Evolutionary conservation across 2,888 invertebrate species (phyloP).

Genomic region (Aleiodes testaceus): DNA sequence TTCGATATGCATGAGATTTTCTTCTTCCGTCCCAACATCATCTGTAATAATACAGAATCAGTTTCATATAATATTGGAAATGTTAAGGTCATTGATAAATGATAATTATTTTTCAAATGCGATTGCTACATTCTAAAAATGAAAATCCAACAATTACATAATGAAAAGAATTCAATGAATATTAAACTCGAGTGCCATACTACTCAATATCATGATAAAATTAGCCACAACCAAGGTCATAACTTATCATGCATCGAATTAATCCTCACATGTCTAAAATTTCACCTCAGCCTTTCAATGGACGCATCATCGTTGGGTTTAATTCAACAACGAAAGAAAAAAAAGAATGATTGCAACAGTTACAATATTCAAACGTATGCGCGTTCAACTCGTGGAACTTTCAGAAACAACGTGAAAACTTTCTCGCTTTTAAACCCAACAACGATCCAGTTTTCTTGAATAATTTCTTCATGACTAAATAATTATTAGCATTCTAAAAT

Average conservation of each 20-base stretch:
- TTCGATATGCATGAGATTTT: too few species aligned
- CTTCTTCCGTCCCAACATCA: too few species aligned
- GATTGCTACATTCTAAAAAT: neutral
- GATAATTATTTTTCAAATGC: too few species aligned
- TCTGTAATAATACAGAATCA: too few species aligned
- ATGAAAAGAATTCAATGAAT: conserved; percentile 12
- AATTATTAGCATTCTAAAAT: conserved; percentile 14
- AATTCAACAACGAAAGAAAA: too few species aligned
- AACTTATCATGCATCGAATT: conserved; percentile 20
- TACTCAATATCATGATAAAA: conserved; percentile 6
- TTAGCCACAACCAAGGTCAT: conserved; percentile 18
- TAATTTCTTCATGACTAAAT: conserved; percentile 56
- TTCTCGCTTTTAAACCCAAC: conserved; percentile 60
- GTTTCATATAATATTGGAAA: too few species aligned
- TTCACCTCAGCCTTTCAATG: too few species aligned
- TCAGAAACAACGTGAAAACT: conserved; percentile 67
- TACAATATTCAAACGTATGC: conserved; percentile 37
- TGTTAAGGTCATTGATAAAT: too few species aligned
- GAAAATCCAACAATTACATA: neutral
- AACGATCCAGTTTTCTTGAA: conserved; percentile 69
- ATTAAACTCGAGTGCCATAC: conserved; percentile 7
- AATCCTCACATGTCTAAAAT: neutral
- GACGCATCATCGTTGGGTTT: too few species aligned
- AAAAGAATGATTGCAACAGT: conserved; percentile 5
- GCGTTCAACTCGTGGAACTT: conserved; percentile 55